These are phyloP conservation scores for Folsomia manolachei DNA, from an alignment of 2,888 invertebrate genomes.

Conservation along the genomic window DNA sequence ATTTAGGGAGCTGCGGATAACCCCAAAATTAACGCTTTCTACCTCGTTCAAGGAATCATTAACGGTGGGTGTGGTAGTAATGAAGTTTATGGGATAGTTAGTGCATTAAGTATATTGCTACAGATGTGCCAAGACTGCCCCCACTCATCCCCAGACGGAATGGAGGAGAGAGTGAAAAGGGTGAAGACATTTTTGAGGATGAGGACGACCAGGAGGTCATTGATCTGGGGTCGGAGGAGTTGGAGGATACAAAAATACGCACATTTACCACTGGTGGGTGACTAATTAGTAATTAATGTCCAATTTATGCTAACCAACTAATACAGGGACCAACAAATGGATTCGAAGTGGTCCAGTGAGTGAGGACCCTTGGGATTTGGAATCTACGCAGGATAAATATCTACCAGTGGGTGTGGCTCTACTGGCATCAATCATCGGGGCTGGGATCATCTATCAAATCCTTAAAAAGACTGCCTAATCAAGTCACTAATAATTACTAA, in stretches of 20 bases:
- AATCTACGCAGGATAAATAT: not conserved
- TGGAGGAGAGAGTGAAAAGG: constrained; percentile 1
- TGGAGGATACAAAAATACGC: constrained; percentile 19
- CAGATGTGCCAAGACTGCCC: constrained; percentile 9
- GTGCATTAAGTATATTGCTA: not conserved
- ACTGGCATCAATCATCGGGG: not conserved
- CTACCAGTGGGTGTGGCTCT: not conserved
- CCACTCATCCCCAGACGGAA: not conserved
- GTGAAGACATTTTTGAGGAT: constrained; percentile 6
- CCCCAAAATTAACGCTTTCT: constrained; percentile 95
- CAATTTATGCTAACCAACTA: not conserved
- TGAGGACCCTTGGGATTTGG: constrained; percentile 27
- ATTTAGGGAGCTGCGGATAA: constrained; percentile 83
- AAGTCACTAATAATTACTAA: too few relatives aligned
- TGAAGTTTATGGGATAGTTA: too few relatives aligned
- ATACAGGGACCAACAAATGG: not conserved
- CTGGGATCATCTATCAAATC: not conserved
- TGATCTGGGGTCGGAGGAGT: not conserved
- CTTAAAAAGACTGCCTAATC: too few relatives aligned
- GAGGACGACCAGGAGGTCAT: constrained; percentile 17
- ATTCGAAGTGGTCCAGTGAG: constrained; percentile 14
- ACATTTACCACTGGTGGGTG: not conserved
- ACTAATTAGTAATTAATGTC: not conserved
- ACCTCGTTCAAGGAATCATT: constrained; percentile 77
- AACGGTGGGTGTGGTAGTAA: constrained; percentile 58